Percentiles rank a stretch among this genome's conserved stretches.
Evolutionary conservation across 2,888 invertebrate genomes (phyloP).

Genomic region (Drosophila nr. medialis): DNA sequence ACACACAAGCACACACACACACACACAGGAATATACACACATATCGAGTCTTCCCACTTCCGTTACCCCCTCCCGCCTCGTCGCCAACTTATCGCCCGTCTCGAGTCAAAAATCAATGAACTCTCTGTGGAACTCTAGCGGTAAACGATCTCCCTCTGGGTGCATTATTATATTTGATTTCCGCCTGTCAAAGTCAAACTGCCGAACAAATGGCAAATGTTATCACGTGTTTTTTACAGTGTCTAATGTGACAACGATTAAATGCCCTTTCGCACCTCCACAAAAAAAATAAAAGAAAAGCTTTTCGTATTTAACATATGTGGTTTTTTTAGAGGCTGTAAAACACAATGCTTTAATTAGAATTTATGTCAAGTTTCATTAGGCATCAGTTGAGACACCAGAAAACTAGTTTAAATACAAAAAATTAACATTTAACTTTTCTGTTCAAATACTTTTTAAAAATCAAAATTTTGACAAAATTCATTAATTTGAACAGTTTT

Average conservation of each 20-base stretch:
- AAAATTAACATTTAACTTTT: background rate
- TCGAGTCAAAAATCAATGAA: conserved; percentile 73
- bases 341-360: background rate
- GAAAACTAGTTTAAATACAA: background rate
- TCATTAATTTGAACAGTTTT: too few relatives aligned
- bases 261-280: background rate
- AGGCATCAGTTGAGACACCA: background rate
- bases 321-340: too few relatives aligned
- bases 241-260: background rate
- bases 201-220: background rate
- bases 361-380: background rate
- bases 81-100: conserved; percentile 36
- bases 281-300: background rate
- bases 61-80: background rate
- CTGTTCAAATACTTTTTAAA: too few relatives aligned
- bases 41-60: background rate
- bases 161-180: conserved; percentile 58
- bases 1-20: conserved; percentile 10
- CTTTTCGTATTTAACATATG: background rate
- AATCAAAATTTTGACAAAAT: too few relatives aligned
- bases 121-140: conserved; percentile 65
- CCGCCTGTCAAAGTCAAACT: conserved; percentile 17
- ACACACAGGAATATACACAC: conserved; percentile 8
- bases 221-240: background rate
- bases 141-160: conserved; percentile 57